Base-by-base conservation (phyloP, 2,888 invertebrate species). In the Encarsia formosa region DNA sequence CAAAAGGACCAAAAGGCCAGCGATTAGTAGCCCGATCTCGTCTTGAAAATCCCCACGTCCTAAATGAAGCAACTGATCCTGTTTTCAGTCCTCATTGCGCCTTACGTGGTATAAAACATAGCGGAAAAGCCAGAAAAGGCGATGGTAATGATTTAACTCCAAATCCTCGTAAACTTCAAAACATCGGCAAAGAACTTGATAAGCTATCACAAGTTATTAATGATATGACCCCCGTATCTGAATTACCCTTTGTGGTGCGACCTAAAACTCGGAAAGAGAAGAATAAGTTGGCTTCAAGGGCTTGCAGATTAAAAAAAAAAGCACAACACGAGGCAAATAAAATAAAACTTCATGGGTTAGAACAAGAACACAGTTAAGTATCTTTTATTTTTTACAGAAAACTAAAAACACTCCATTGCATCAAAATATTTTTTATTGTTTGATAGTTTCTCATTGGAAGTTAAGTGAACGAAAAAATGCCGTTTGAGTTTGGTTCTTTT, bases 261-360 rank as follows among this genome's bases (percentile, higher is more conserved):
- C 90, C 92, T 11, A 92, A 91, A 71, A 91, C 93, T n/a, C 82
- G 96, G 49, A 96, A 96, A 75, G 97, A 98, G 75, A 97, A 98
- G 73, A 98, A 98, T 74, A 97, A 97, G 76, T 78, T 97, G 49
- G 97, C 98, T 9, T 97, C 97, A 0, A 84, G 97, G 57, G 97
- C 96, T 26, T 98, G 97, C 73, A 84, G 97, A 29, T 79, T 98
- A 67, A 98, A 98, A 82, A 98, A 98, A 76, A 98, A 97, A 77
- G 98, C 98, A 4, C 97, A 97, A 71, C 97, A 98, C 73, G 98
- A 98, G 76, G 97, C 98, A 2, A 97, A 97, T 72, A 98, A 98
- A 77, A 85, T 98, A 49, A 97, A 97, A 77, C 77, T 97, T 3
- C 90, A 84, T 70, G 97, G 97, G 31, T 79, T 98, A 63, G 93